A percentile compares a stretch with the other conserved stretches of the same genome.
Evolutionary conservation across 1,140 invertebrate species (phyloP).

Genomic region (Diachasmimorpha longicaudata): DNA sequence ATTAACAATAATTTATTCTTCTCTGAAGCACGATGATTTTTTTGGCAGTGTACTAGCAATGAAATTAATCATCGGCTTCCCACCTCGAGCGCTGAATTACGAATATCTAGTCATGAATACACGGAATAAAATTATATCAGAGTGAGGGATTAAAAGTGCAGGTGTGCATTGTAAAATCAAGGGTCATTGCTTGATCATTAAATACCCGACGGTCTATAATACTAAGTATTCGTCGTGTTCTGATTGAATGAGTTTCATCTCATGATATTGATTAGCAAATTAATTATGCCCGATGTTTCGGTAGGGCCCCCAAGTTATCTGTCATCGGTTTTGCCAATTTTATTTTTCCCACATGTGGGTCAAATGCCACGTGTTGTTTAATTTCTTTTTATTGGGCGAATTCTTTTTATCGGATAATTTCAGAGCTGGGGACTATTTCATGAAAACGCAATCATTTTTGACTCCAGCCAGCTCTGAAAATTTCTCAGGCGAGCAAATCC

Average conservation of each 20-base stretch:
- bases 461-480: no score
- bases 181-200: neutral
- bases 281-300: no score
- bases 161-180: neutral
- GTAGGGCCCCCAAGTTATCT: no score
- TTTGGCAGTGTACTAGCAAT: neutral
- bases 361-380: no score
- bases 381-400: no score
- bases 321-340: no score
- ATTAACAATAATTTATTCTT: neutral
- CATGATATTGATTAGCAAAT: no score
- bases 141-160: neutral
- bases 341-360: no score
- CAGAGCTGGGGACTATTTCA: no score
- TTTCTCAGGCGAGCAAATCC: neutral
- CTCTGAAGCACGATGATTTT: neutral
- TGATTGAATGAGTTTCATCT: neutral
- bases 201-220: neutral
- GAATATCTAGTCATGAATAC: neutral
- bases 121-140: neutral
- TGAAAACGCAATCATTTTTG: no score
- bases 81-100: neutral
- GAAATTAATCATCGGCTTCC: neutral
- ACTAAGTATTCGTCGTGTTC: neutral
- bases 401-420: no score